Conservation (phyloP, 2,797 vertebrate species). For the Thaleichthys pacificus region DNA sequence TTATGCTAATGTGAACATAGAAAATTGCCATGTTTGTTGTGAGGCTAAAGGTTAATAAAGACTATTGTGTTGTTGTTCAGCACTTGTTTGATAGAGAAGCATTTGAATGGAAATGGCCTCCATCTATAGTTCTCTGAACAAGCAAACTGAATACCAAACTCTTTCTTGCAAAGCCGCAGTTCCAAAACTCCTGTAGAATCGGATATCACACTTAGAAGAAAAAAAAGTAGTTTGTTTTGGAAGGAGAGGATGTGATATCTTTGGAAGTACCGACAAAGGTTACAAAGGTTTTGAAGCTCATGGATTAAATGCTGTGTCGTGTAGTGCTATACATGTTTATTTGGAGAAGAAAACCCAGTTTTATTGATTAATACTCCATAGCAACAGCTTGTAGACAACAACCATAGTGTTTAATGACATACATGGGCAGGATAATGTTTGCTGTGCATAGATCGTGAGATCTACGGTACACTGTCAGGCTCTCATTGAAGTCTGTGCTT, state of each 20-base stretch:
- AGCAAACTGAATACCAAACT: slow-evolving; percentile 23
- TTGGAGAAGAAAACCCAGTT: not conserved
- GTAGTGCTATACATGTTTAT: not conserved
- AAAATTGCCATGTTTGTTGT: not conserved
- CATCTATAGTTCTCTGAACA: slow-evolving; percentile 19
- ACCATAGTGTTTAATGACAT: not conserved
- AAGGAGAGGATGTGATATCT: slow-evolving; percentile 16
- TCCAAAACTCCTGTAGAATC: slow-evolving; percentile 48
- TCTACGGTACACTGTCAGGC: not conserved
- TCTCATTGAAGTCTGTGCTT: not conserved
- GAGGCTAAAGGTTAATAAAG: not conserved
- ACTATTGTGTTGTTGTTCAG: slow-evolving; percentile 11
- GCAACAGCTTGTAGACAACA: not conserved
- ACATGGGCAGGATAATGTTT: not conserved
- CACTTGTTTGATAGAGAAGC: slow-evolving; percentile 9
- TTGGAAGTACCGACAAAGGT: slow-evolving; percentile 22
- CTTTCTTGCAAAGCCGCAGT: slow-evolving; percentile 44
- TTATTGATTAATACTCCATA: not conserved
- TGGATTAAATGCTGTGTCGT: slow-evolving; percentile 22
- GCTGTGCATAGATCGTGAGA: not conserved
- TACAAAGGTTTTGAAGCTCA: slow-evolving; percentile 42
- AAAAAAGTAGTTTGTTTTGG: slow-evolving; percentile 29
- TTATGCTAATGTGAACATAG: slow-evolving; percentile 1
- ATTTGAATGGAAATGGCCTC: slow-evolving; percentile 1
- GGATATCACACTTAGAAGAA: slow-evolving; percentile 43